Evolutionary conservation across 37 sponge, comb jelly and placozoan species (phyloP), one percentile per base, ranked within the genome.

Genomic region (Geodia barretti): DNA sequence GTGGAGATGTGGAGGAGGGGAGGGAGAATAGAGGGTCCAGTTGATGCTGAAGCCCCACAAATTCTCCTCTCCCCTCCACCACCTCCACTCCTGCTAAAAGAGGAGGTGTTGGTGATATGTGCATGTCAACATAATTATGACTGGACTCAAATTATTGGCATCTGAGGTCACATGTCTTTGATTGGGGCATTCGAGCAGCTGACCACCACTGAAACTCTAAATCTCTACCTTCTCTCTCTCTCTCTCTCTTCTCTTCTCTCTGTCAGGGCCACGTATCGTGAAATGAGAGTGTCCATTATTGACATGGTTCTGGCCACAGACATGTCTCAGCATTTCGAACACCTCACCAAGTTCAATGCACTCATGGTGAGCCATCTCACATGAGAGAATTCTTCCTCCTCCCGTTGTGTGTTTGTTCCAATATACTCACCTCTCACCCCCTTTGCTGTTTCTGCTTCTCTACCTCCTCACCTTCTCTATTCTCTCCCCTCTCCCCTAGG

Each of bases 241-340:
- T 14, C 54, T 47, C 54, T 47, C 43, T 20, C 47, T 38, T 28
- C 23, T 21, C 39, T 21, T 25, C 43, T 31, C 76, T 41, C 21
- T 1, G 39, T 5, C 79, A 94, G 94, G 35, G 75, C 70, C 24
- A 62, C 78, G 0, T 96, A 87, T 74, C 88, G 89, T 17, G 72
- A 59, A 31, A 61, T 96, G 70, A 78, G 97, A 40, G 42, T 43
- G 21, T 81, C 91, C 68, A 88, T 96, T 34, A 85, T 96, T 47
- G 92, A 91, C 47, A 65, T 96, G 89, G 94, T 96, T 17, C 69
- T 96, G 62, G 94, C 97, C 5, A 96, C 97, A 29, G 97, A 96
- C 79, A 96, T 96, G 94, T 83, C 97, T 23, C 90, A 91, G 47
- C 97, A 96, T 65, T 93, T 96, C 76, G 94, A 93, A 61, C 90